Percentiles rank a stretch among this genome's conserved stretches.
Evolutionary conservation across 2,797 vertebrate species (phyloP).

Genomic region (Fistularia commersonii): DNA sequence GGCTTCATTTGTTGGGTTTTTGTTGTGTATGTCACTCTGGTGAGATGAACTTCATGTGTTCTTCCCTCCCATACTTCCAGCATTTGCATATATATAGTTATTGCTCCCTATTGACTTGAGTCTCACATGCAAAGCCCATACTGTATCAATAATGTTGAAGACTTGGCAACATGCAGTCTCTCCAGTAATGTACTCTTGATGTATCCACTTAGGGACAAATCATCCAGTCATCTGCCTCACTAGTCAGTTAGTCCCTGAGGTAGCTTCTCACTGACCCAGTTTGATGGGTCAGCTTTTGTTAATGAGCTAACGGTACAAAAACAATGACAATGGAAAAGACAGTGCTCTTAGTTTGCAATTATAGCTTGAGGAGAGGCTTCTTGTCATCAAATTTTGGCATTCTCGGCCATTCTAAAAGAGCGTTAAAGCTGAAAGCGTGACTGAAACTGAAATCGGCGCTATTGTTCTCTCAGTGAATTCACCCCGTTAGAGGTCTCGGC

Average conservation of each 20-base stretch:
- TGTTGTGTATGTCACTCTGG: constrained; percentile 2
- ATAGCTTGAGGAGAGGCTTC: constrained; percentile 24
- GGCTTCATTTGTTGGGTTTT: constrained; percentile 26
- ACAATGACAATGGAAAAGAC: constrained; percentile 36
- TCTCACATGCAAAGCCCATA: constrained; percentile 35
- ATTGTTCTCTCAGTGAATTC: constrained; percentile 32
- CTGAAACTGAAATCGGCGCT: constrained; percentile 27
- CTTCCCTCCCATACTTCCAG: constrained; percentile 6
- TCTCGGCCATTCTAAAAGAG: neutral
- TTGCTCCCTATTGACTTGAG: constrained; percentile 45
- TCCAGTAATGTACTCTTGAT: constrained; percentile 55
- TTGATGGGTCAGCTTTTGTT: constrained; percentile 61
- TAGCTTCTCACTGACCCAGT: constrained; percentile 54
- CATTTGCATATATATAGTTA: constrained; percentile 45
- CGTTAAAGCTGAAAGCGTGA: constrained; percentile 7
- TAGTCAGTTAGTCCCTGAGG: constrained; percentile 55
- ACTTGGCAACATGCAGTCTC: constrained; percentile 34
- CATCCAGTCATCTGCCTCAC: constrained; percentile 66
- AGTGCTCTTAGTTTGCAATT: constrained; percentile 25
- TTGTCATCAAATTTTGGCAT: constrained; percentile 21
- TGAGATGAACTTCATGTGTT: constrained; percentile 8
- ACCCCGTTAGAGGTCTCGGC: constrained; percentile 25
- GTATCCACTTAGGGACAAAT: constrained; percentile 68
- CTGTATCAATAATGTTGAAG: constrained; percentile 48
- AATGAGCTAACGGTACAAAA: constrained; percentile 61